Base-by-base conservation (phyloP, 2,113 vertebrate genomes). In the Conger conger region DNA sequence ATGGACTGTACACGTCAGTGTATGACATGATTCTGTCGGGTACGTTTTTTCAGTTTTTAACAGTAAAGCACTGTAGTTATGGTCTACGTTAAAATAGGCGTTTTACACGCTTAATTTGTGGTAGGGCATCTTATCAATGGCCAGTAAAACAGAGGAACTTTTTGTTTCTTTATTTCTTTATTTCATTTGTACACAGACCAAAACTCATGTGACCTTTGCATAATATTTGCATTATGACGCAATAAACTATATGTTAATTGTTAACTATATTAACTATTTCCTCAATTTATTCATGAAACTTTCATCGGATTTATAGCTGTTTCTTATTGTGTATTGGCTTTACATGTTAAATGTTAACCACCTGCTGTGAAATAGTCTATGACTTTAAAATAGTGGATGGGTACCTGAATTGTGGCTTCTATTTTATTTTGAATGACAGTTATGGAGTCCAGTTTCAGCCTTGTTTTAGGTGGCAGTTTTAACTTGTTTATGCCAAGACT, bases 401-500 rank as follows among this genome's bases (percentile, higher is more conserved):
- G 9, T 33, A 73, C 63, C 63, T 30, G n/a, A 73, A 33, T 13
- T 27, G 20, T 27, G 18, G 57, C 57, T 27, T 0, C 6, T 27
- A 2, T 73, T 73, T 73, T 7, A 73, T 3, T 30, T 73, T n/a
- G n/a, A 73, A n/a, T 73, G 68, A 73, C 30, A 33, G 23, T 73
- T 73, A 2, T n/a, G 20, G 27, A 27, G 27, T n/a, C n/a, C 18
- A 27, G 18, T 63, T 63, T 63, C 4, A 27, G 57, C 20, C 57
- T 63, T 63, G 20, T 6, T 63, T n/a, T 11, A 33, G n/a, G 23
- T 73, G n/a, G n/a, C n/a, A 1, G 13, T 30, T n/a, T 73, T 1
- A 73, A 30, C 68, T n/a, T 87, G 83, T 83, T 27, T 77, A 15
- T 23, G 33, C 57, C 37, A 83, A 85, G 27, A 30, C 57, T 81